Percentiles rank a stretch among this genome's conserved stretches.
phyloP scores from a whole-genome alignment of 2,113 vertebrate species.

The Silurus asotus region DNA sequence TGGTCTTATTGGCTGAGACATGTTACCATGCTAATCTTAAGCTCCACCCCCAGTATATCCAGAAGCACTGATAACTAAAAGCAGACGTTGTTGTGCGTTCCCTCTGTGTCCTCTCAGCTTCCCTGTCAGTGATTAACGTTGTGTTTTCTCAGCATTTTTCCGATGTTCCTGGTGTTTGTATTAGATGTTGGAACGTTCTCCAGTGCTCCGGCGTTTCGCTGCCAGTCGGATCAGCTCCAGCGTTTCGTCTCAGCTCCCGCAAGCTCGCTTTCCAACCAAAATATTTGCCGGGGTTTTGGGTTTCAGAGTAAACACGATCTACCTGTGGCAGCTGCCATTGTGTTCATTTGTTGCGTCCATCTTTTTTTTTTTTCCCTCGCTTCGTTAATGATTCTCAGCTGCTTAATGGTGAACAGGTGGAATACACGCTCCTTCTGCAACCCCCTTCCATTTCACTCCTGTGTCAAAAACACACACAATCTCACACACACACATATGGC shows the following conservation, averaged over 20 bases:
- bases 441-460: constrained; percentile 16
- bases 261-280: constrained; percentile 24
- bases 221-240: neutral
- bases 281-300: constrained; percentile 12
- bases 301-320: constrained; percentile 24
- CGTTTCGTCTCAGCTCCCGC: neutral
- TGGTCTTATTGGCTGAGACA: neutral
- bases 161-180: constrained; percentile 8
- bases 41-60: neutral
- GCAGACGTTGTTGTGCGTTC: neutral
- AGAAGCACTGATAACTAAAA: neutral
- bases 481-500: neutral
- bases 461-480: constrained; percentile 6
- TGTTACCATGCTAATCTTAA: neutral
- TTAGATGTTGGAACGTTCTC: constrained; percentile 1
- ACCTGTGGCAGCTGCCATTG: constrained; percentile 23
- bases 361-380: neutral
- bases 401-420: constrained; percentile 40
- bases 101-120: neutral
- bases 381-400: constrained; percentile 35
- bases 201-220: neutral
- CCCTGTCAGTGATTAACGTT: neutral
- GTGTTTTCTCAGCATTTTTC: constrained; percentile 26
- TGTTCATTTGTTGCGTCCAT: neutral
- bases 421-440: neutral